Base-by-base conservation (phyloP, 2,113 vertebrate species). In the Nerophis lumbriciformis region DNA sequence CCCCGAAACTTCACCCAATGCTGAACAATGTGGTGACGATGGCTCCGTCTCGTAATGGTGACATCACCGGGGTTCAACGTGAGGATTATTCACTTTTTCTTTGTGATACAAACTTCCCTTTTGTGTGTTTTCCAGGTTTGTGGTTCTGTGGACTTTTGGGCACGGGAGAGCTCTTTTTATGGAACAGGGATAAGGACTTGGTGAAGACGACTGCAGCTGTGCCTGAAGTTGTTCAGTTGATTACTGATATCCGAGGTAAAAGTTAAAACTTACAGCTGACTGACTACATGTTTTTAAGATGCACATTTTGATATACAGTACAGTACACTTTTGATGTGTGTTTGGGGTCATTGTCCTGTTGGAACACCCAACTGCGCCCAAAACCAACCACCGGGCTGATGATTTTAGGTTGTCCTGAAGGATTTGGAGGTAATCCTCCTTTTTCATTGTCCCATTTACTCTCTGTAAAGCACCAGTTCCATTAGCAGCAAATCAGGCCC, bases 161-260 rank as follows among this genome's bases (percentile, higher is more conserved):
- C 59, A 90, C 94, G 11, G 96, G 95, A 66, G 92, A 97, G 15
- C 63, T 98, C 0, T 96, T 98, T 80, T 87, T 99, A 67, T 99
- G 97, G 97, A 93, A 94, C 88, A 95, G 90, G 79, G 96, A 98
- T 77, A 88, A 83, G 48, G 93, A 98, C 76, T 89, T 66, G 58
- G 79, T 97, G 60, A 96, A 92, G 86, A 92, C 72, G 10, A 74
- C 92, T 15, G 76, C 90, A 51, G 78, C 91, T 5, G 70, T 87
- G 0, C 81, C 90, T 69, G 90, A 92, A 59, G 83, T 92, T 57
- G 79, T 80, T 59, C 84, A 91, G 19, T 61, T 91, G 16, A 78
- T 91, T 56, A 78, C 77, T 63, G 71, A 77, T 49, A 64, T 68
- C 65, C 83, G 90, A 85, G 93, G 94, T 94, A 61, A 42, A 42